Conservation (phyloP, 1,140 invertebrate species). For the Plodia interpunctella region DNA sequence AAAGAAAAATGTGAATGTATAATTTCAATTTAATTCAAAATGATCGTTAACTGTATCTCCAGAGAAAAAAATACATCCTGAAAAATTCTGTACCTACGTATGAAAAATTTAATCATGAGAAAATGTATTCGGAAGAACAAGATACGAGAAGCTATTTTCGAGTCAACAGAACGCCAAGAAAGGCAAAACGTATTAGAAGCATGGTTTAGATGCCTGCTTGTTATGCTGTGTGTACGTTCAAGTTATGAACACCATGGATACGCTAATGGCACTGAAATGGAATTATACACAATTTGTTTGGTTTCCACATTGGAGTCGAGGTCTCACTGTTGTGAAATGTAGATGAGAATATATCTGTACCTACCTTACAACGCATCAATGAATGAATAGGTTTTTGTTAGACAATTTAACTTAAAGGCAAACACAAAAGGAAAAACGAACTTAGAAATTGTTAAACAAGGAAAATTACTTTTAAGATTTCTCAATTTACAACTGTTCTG, state of each 20-base stretch:
- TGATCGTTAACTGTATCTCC: too few species aligned
- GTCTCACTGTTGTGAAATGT: neutral
- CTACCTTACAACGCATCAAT: too few species aligned
- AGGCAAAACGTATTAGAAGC: neutral
- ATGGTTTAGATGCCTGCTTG: neutral
- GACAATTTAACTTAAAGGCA: neutral
- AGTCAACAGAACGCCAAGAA: too few species aligned
- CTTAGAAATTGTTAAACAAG: neutral
- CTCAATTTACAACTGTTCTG: neutral
- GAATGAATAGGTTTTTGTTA: neutral
- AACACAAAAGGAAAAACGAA: neutral
- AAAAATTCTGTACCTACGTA: too few species aligned
- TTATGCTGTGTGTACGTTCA: neutral
- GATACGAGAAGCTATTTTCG: too few species aligned
- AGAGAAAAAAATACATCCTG: too few species aligned
- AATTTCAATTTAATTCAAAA: too few species aligned
- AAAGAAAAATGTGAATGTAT: too few species aligned
- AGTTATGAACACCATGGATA: neutral
- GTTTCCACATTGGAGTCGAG: neutral
- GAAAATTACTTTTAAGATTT: neutral
- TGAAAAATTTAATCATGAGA: too few species aligned
- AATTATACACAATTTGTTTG: conserved; percentile 4
- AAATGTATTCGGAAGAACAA: too few species aligned
- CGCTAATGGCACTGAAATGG: neutral
- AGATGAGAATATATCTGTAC: neutral